phyloP scores from a whole-genome alignment of 2,888 invertebrate species.

The Sinelater perroti region DNA sequence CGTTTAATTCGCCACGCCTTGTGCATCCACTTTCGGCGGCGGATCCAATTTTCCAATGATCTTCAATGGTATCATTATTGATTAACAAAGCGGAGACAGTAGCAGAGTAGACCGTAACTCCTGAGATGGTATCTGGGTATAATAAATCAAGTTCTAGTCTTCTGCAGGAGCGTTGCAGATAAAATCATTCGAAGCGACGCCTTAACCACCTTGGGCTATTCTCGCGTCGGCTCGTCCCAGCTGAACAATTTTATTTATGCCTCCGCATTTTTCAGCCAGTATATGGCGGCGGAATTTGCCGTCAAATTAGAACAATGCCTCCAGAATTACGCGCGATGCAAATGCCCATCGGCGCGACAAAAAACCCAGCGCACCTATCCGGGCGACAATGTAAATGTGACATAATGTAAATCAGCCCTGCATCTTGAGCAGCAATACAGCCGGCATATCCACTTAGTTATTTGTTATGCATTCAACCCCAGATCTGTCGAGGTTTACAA shows the following conservation, averaged over 20 bases:
- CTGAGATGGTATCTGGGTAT: constrained; percentile 57
- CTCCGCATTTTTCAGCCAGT: constrained; percentile 54
- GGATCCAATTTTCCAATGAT: constrained; percentile 18
- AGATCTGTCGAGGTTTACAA: constrained; percentile 53
- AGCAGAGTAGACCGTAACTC: constrained; percentile 55
- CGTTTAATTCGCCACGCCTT: not conserved
- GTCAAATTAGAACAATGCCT: constrained; percentile 40
- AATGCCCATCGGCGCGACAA: constrained; percentile 18
- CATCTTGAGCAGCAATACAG: constrained; percentile 54
- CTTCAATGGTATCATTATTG: constrained; percentile 43
- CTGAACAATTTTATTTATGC: constrained; percentile 59
- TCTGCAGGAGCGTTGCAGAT: constrained; percentile 57
- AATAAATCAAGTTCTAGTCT: constrained; percentile 60
- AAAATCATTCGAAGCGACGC: constrained; percentile 55
- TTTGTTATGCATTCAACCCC: constrained; percentile 60
- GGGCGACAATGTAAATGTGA: constrained; percentile 49
- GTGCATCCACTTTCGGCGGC: not conserved
- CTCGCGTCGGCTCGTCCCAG: constrained; percentile 56
- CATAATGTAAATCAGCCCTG: constrained; percentile 49
- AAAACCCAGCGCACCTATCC: constrained; percentile 26
- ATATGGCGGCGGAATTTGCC: constrained; percentile 51
- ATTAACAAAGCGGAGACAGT: constrained; percentile 51
- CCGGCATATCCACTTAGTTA: constrained; percentile 56
- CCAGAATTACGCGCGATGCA: constrained; percentile 8
- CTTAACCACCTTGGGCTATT: constrained; percentile 58